These are phyloP conservation scores for Clostera curtula DNA, from an alignment of 2,888 invertebrate species.

Conservation along the genomic window DNA sequence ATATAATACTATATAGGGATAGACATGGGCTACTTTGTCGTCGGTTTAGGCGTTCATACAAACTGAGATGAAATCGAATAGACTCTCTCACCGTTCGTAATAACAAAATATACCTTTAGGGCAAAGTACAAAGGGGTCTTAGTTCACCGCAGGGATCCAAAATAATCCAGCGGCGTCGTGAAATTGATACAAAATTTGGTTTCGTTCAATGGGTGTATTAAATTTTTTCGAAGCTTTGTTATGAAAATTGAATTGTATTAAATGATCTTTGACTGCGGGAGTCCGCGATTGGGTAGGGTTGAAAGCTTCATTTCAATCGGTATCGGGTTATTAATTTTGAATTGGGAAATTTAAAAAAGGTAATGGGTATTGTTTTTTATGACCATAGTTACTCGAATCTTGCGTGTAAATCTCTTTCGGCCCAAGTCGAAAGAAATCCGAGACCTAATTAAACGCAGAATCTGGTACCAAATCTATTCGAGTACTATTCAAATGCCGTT, in stretches of 20 bases:
- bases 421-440: too few species aligned
- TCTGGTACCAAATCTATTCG: too few species aligned
- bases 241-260: conserved; percentile 25
- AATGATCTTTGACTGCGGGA: conserved; percentile 16
- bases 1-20: too few species aligned
- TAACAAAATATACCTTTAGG: conserved; percentile 18
- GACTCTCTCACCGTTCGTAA: too few species aligned
- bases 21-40: too few species aligned
- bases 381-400: too few species aligned
- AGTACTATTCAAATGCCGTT: too few species aligned
- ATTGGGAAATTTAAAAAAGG: background rate
- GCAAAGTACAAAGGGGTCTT: conserved; percentile 36
- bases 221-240: conserved; percentile 30
- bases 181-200: conserved; percentile 65
- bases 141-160: conserved; percentile 42
- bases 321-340: background rate
- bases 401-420: too few species aligned
- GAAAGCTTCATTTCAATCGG: conserved; percentile 1
- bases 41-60: too few species aligned
- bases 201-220: conserved; percentile 46
- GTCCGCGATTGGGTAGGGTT: conserved; percentile 6
- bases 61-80: too few species aligned
- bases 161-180: conserved; percentile 51
- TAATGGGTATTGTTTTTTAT: too few species aligned
- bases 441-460: too few species aligned